A percentile compares a stretch with the other conserved stretches of the same genome.
phyloP scores from a whole-genome alignment of 2,888 invertebrate species.

The Eupithecia dodoneata region DNA sequence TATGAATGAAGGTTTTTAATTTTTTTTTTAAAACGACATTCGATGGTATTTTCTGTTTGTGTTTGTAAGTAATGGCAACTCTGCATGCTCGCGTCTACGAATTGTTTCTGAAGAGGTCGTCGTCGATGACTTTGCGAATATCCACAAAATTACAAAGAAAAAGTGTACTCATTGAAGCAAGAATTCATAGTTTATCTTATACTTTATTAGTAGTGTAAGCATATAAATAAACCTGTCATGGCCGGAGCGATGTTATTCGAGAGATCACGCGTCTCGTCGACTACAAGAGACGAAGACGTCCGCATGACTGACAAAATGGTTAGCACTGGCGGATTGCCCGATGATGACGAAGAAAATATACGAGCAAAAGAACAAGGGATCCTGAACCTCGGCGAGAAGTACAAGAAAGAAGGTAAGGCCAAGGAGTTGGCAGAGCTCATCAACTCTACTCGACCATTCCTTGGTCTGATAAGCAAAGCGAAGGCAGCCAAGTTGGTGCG shows the following conservation, averaged over 20 bases:
- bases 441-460: slow-evolving; percentile 97
- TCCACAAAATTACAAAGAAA: slow-evolving; percentile 82
- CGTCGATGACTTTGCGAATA: slow-evolving; percentile 84
- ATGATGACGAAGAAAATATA: slow-evolving; percentile 95
- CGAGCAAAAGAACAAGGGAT: slow-evolving; percentile 97
- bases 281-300: slow-evolving; percentile 90
- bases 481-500: slow-evolving; percentile 99
- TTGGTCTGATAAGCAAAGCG: slow-evolving; percentile 98
- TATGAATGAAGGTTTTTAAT: neutral
- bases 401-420: slow-evolving; percentile 97
- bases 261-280: slow-evolving; percentile 90
- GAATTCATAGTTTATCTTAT: slow-evolving; percentile 69
- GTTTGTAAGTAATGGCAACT: slow-evolving; percentile 56
- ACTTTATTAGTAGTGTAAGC: slow-evolving; percentile 73
- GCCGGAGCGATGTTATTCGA: slow-evolving; percentile 96
- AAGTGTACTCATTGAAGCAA: slow-evolving; percentile 73
- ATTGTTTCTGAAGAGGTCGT: slow-evolving; percentile 80
- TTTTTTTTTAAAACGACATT: slow-evolving; percentile 15
- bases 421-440: slow-evolving; percentile 96
- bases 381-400: slow-evolving; percentile 94
- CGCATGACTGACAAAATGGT: slow-evolving; percentile 90
- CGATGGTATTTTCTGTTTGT: slow-evolving; percentile 37
- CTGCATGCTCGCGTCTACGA: slow-evolving; percentile 76
- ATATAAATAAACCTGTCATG: slow-evolving; percentile 86
- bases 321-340: slow-evolving; percentile 89